Base-by-base conservation (phyloP, 2,888 invertebrate species). In the Theodoxus fluviatilis region DNA sequence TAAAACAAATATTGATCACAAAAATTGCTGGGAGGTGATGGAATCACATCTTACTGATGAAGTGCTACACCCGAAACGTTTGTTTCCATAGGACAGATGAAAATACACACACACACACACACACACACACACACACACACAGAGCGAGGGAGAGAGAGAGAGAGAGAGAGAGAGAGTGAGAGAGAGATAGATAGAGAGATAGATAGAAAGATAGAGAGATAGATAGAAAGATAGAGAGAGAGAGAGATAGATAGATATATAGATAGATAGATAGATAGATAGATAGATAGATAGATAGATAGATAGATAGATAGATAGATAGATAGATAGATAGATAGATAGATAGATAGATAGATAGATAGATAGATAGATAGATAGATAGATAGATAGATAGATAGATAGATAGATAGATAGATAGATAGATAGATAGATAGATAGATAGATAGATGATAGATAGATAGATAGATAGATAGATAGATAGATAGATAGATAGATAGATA, bases 111-210 rank as follows among this genome's bases (percentile, higher is more conserved):
- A n/a, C n/a, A n/a, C n/a, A n/a, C n/a, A n/a, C n/a, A n/a, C n/a
- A n/a, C n/a, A n/a, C n/a, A n/a, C n/a, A n/a, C n/a, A n/a, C n/a
- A n/a, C n/a, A n/a, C n/a, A n/a, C n/a, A n/a, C n/a, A n/a, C 52
- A 22, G 6, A 6, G n/a, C 52, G 12, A 35, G 33, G 37, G 28
- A 59, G 59, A 59, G 59, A 33, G 7, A 59, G 33, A 59, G 33
- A 35, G 61, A 37, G 1, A 61, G 61, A 22, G 38, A 61, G 37
- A 61, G 22, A 18, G 2, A 61, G n/a, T 37, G 61, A 61, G n/a
- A 61, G 61, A 37, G n/a, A 61, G 61, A 35, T n/a, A 37, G 61
- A 61, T 35, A 37, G 22, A 38, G 61, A 61, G 61, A 61, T n/a
- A 37, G 61, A 61, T 35, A 22, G 38, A 22, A 38, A 22, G 38